These are phyloP conservation scores for Boloria selene DNA, from an alignment of 2,888 invertebrate species.

Conservation along the genomic window DNA sequence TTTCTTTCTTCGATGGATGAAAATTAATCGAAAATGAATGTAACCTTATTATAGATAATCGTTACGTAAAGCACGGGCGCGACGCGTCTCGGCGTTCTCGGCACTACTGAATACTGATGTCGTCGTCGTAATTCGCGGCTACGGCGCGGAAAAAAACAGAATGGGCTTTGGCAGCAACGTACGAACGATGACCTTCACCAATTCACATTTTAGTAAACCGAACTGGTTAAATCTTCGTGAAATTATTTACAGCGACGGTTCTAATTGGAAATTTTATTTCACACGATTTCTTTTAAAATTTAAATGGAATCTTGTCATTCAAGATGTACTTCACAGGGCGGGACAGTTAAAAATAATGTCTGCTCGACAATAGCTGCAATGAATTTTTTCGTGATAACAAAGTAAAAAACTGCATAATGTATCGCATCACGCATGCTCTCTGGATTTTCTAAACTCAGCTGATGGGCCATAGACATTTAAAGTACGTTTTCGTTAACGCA, in stretches of 20 bases:
- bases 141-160: conserved; percentile 44
- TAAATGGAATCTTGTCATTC: neutral
- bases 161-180: conserved; percentile 46
- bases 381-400: conserved; percentile 15
- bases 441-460: conserved; percentile 35
- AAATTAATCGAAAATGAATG: conserved; percentile 7
- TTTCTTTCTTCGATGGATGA: neutral
- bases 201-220: conserved; percentile 75
- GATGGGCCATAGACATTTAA: conserved; percentile 39
- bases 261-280: conserved; percentile 9
- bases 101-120: conserved; percentile 23
- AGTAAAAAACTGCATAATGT: conserved; percentile 21
- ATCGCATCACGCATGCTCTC: conserved; percentile 18
- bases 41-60: conserved; percentile 28
- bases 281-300: conserved; percentile 2
- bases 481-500: conserved; percentile 22
- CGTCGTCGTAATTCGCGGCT: conserved; percentile 33
- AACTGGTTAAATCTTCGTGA: conserved; percentile 20
- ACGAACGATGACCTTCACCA: conserved; percentile 55
- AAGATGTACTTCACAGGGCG: neutral
- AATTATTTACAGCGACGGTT: conserved; percentile 8
- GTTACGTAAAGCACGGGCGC: conserved; percentile 53
- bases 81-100: conserved; percentile 38
- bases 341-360: neutral
- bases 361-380: neutral